Percentiles rank a stretch among this genome's conserved stretches.
phyloP scores from a whole-genome alignment of 30 jellyfish, hydroid and myxozoan genomes.

The Rhopilema esculentum region DNA sequence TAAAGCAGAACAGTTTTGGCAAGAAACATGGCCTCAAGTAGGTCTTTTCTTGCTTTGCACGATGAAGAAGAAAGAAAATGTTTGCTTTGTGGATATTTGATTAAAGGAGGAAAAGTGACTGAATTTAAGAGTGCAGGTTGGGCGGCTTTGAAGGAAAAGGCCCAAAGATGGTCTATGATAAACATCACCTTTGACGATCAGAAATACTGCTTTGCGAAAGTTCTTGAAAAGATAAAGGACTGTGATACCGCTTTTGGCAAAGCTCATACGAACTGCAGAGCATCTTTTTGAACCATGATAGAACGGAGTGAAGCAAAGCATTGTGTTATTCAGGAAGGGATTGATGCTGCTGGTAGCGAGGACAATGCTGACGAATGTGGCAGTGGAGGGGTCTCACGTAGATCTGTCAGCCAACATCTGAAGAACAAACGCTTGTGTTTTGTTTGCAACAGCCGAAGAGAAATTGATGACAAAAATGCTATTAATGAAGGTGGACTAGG shows the following conservation, averaged over 20 bases:
- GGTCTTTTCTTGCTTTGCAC: too few relatives aligned
- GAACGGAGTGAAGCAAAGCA: conserved; percentile 5
- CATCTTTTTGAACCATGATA: conserved; percentile 32
- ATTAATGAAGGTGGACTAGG: conserved; percentile 43
- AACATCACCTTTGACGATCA: conserved; percentile 28
- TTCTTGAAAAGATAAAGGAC: conserved; percentile 13
- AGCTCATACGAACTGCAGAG: conserved; percentile 57
- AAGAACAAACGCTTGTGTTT: conserved; percentile 32
- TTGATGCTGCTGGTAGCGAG: not conserved
- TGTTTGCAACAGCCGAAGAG: conserved; percentile 16
- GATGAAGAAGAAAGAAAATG: too few relatives aligned
- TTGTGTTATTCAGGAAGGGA: conserved; percentile 13
- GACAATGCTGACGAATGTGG: not conserved
- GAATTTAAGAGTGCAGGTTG: too few relatives aligned
- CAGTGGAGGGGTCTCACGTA: conserved; percentile 9
- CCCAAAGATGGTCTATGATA: too few relatives aligned
- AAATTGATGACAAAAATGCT: conserved; percentile 8
- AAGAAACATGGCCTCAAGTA: too few relatives aligned
- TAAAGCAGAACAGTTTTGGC: too few relatives aligned
- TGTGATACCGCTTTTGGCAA: conserved; percentile 24
- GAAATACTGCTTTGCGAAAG: conserved; percentile 20
- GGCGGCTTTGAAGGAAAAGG: too few relatives aligned
- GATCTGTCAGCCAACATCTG: conserved; percentile 36
- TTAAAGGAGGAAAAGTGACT: too few relatives aligned
- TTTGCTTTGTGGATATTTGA: too few relatives aligned